These are phyloP conservation scores for Poecile atricapillus DNA, from an alignment of 2,113 vertebrate species.

Conservation along the genomic window DNA sequence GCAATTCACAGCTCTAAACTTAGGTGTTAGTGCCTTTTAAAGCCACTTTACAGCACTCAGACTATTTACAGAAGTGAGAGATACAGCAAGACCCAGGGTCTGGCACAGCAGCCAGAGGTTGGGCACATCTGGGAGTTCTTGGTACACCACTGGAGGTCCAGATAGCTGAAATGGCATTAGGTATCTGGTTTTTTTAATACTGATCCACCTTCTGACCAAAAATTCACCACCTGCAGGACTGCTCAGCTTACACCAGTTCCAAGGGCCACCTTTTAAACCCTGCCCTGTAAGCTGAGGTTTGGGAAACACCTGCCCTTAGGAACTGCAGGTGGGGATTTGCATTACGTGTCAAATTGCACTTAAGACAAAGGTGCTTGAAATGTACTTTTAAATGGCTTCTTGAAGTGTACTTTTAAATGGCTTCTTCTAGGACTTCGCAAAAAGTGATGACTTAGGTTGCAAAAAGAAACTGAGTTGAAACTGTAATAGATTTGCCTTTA, in stretches of 20 bases:
- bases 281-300: rapidly evolving
- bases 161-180: neutral
- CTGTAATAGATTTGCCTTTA: neutral
- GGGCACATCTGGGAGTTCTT: neutral
- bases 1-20: neutral
- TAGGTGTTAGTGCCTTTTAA: neutral
- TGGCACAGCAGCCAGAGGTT: neutral
- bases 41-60: neutral
- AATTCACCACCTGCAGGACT: neutral
- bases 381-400: no score
- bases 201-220: neutral
- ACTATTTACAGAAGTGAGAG: neutral
- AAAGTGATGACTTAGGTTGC: neutral
- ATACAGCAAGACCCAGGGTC: neutral
- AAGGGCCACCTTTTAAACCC: neutral
- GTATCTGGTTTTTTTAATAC: neutral
- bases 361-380: neutral
- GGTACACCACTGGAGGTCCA: neutral
- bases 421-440: neutral
- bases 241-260: neutral
- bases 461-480: neutral
- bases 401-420: neutral
- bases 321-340: neutral
- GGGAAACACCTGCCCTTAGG: neutral
- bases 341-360: rapidly evolving